Evolutionary conservation across 23 tunicate genomes (phyloP).

Genomic region (Ciona savignyi): DNA sequence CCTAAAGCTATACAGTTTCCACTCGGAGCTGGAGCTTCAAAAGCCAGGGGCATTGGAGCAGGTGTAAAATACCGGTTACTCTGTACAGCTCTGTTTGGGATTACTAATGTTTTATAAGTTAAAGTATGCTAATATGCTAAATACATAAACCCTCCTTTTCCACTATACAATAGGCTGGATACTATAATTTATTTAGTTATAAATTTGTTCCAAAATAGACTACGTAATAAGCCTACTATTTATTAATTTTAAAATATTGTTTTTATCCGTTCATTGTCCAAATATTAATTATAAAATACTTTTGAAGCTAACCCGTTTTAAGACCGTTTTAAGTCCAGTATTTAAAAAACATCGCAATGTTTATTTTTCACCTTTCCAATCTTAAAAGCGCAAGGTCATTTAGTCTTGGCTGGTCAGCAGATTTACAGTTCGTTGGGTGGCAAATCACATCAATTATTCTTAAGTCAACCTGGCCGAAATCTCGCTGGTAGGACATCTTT

Average conservation of each 20-base stretch:
- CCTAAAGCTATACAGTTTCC: constrained; percentile 67
- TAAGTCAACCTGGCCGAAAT: constrained; percentile 39
- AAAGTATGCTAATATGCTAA: too few species aligned
- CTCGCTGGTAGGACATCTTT: constrained; percentile 21
- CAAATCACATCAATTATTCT: constrained; percentile 58
- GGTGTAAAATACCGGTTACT: constrained; percentile 7
- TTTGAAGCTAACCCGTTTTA: too few species aligned
- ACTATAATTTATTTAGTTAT: too few species aligned
- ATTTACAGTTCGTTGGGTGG: constrained; percentile 78
- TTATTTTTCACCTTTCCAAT: constrained; percentile 38
- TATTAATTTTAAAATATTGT: too few species aligned
- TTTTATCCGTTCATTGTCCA: too few species aligned
- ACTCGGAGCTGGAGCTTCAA: constrained; percentile 29
- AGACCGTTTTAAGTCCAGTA: background rate
- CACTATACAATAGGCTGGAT: too few species aligned
- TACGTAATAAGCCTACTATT: too few species aligned
- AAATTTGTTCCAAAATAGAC: too few species aligned
- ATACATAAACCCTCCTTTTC: too few species aligned
- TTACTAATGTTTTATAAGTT: too few species aligned
- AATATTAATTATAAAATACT: too few species aligned
- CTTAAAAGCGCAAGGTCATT: constrained; percentile 82
- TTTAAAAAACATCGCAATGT: too few species aligned
- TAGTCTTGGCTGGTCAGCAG: constrained; percentile 53
- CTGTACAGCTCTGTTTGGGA: background rate
- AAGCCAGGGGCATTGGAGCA: constrained; percentile 48